Evolutionary conservation across 2,888 invertebrate genomes (phyloP).

Genomic region (Beris morrisii): DNA sequence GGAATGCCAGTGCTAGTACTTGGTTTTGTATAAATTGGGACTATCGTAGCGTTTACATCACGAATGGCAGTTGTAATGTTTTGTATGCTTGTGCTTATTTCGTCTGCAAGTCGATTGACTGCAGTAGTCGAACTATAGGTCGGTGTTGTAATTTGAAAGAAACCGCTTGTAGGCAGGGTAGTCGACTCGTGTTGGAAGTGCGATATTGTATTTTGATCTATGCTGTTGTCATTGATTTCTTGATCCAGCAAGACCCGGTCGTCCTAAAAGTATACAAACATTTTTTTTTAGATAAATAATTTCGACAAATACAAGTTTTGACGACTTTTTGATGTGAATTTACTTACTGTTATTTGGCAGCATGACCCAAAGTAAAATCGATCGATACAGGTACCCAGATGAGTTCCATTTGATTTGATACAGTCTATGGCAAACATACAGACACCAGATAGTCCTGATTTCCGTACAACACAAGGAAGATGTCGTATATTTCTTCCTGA

Average conservation of each 20-base stretch:
- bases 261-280: constrained; percentile 40
- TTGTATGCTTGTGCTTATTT: constrained; percentile 8
- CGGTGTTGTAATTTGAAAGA: constrained; percentile 50
- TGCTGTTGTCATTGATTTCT: constrained; percentile 56
- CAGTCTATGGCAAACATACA: constrained; percentile 96
- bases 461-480: constrained; percentile 81
- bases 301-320: not conserved
- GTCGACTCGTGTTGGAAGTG: constrained; percentile 54
- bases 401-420: constrained; percentile 86
- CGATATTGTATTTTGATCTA: constrained; percentile 57
- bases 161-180: constrained; percentile 48
- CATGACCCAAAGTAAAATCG: constrained; percentile 93
- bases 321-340: not conserved
- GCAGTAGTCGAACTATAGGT: constrained; percentile 17
- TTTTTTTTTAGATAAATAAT: not conserved
- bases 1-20: constrained; percentile 22
- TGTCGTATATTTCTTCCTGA: constrained; percentile 86
- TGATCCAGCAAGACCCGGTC: constrained; percentile 48
- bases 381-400: constrained; percentile 89
- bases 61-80: constrained; percentile 20
- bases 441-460: constrained; percentile 76
- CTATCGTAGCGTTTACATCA: constrained; percentile 18
- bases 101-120: constrained; percentile 31
- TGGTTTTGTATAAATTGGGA: constrained; percentile 22
- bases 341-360: constrained; percentile 69